Evolutionary conservation across 2,888 invertebrate species (phyloP).

Genomic region (Pollenia labialis): DNA sequence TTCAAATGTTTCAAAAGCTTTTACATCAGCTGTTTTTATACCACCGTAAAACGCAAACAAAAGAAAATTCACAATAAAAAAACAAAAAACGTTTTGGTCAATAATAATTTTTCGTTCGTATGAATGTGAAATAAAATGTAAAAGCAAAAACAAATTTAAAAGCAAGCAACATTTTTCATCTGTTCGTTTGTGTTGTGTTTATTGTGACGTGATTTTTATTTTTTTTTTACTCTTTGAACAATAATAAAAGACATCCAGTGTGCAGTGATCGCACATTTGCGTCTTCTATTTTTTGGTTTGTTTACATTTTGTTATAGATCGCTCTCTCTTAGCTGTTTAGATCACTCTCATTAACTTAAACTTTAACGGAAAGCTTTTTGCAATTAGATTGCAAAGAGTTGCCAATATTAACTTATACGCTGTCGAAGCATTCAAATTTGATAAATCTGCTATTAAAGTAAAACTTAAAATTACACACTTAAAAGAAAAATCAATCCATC

Average conservation of each 20-base stretch:
- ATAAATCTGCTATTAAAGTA: no score
- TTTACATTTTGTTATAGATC: neutral
- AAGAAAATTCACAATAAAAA: constrained; percentile 75
- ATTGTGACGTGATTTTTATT: constrained; percentile 61
- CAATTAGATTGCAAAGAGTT: neutral
- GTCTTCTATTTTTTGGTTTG: constrained; percentile 50
- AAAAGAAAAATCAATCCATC: no score
- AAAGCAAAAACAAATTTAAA: constrained; percentile 66
- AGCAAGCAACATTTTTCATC: constrained; percentile 39
- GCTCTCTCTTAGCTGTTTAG: constrained; percentile 15
- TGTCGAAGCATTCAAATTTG: no score
- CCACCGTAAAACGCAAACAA: constrained; percentile 77
- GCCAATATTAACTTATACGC: neutral
- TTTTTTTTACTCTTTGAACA: constrained; percentile 18
- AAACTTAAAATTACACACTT: no score
- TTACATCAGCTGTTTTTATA: constrained; percentile 84
- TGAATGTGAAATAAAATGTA: constrained; percentile 59
- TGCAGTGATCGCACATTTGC: constrained; percentile 57
- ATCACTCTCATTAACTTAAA: constrained; percentile 1
- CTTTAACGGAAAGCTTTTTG: constrained; percentile 25
- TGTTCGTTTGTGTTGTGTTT: constrained; percentile 29
- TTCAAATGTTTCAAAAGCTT: constrained; percentile 83
- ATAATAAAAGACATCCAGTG: neutral
- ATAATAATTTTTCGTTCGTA: neutral
- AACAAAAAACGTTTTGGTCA: constrained; percentile 32